A percentile compares a stretch with the other conserved stretches of the same genome.
Conservation (phyloP, 2,888 invertebrate genomes). For the Shargacucullia verbasci region DNA sequence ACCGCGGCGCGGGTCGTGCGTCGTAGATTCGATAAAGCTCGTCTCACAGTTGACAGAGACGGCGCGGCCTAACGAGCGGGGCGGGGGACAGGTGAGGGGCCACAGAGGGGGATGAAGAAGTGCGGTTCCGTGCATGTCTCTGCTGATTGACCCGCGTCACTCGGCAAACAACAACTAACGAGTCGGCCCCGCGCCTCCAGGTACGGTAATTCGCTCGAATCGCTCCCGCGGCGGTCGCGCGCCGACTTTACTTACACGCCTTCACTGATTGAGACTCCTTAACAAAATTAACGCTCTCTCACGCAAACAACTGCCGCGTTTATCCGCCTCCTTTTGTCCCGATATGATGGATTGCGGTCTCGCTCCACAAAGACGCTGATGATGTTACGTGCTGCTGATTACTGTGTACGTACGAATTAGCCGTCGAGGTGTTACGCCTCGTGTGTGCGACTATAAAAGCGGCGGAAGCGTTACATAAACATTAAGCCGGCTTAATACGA, state of each 20-base stretch:
- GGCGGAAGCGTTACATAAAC: slow-evolving; percentile 74
- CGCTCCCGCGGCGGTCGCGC: slow-evolving; percentile 82
- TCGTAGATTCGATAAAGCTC: slow-evolving; percentile 89
- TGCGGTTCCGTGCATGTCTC: slow-evolving; percentile 89
- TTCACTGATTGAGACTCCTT: slow-evolving; percentile 87
- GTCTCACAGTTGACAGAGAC: slow-evolving; percentile 88
- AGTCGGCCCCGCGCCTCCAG: slow-evolving; percentile 87
- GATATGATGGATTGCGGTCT: slow-evolving; percentile 87
- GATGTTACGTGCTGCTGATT: slow-evolving; percentile 83
- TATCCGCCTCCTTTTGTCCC: slow-evolving; percentile 84
- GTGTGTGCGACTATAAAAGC: slow-evolving; percentile 64
- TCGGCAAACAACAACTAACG: slow-evolving; percentile 89
- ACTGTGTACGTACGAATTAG: slow-evolving; percentile 81
- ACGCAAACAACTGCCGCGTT: slow-evolving; percentile 82
- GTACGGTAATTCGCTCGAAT: slow-evolving; percentile 82
- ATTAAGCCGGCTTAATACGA: slow-evolving; percentile 73
- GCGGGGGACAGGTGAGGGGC: slow-evolving; percentile 65
- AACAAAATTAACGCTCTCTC: slow-evolving; percentile 87
- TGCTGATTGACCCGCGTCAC: slow-evolving; percentile 90
- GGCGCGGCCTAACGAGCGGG: slow-evolving; percentile 85
- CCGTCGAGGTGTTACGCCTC: slow-evolving; percentile 69
- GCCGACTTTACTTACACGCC: slow-evolving; percentile 81
- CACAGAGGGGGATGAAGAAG: slow-evolving; percentile 81
- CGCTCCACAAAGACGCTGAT: slow-evolving; percentile 81
- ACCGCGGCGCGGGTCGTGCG: slow-evolving; percentile 87